These are phyloP conservation scores for Dicycla oo DNA, from an alignment of 2,888 invertebrate species.

Conservation along the genomic window DNA sequence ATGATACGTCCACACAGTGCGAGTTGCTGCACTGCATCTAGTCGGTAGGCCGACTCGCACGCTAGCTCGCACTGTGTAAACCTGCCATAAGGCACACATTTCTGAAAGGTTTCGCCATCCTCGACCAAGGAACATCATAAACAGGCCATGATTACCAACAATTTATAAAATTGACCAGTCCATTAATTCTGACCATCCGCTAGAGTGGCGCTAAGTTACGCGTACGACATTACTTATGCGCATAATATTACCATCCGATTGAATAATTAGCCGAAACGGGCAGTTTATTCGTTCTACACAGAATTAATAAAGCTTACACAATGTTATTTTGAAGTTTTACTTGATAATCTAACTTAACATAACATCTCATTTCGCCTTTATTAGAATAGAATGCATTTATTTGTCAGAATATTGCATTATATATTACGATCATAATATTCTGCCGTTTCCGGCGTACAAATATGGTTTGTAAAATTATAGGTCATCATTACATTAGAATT, in stretches of 20 bases:
- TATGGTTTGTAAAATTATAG: too few relatives aligned
- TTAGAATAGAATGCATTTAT: too few relatives aligned
- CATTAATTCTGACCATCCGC: conserved; percentile 51
- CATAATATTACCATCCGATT: conserved; percentile 58
- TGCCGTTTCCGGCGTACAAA: too few relatives aligned
- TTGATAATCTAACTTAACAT: not conserved
- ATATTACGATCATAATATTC: too few relatives aligned
- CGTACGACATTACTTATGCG: conserved; percentile 57
- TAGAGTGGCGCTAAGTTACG: conserved; percentile 34
- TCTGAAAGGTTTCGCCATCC: not conserved
- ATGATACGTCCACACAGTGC: too few relatives aligned
- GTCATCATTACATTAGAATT: too few relatives aligned
- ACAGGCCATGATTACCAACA: conserved; percentile 27
- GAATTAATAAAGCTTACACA: conserved; percentile 36
- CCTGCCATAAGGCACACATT: not conserved
- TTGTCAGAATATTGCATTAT: too few relatives aligned
- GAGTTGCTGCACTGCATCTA: too few relatives aligned
- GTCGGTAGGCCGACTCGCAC: too few relatives aligned
- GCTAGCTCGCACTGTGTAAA: too few relatives aligned
- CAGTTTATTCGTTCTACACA: conserved; percentile 50
- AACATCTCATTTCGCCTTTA: too few relatives aligned
- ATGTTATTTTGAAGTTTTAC: conserved; percentile 26
- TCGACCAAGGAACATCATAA: conserved; percentile 6
- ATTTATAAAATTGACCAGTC: conserved; percentile 55
- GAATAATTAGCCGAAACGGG: conserved; percentile 59